phyloP scores from a whole-genome alignment of 2,888 invertebrate species.

The Ferdinandea cuprea region DNA sequence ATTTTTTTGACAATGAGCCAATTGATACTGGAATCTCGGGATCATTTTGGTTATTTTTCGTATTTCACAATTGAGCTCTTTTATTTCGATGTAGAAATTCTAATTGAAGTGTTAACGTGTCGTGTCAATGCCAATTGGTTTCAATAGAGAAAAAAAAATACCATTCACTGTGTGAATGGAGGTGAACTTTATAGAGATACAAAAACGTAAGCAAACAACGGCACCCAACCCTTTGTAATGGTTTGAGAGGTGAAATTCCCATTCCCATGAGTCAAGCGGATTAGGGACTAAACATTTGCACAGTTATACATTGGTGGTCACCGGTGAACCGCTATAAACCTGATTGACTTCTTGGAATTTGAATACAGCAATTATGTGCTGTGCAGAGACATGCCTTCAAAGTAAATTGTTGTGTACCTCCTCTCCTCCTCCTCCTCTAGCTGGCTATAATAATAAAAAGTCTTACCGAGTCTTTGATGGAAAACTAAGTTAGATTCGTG shows the following conservation, averaged over 20 bases:
- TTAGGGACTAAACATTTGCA: background rate
- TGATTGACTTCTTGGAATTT: constrained; percentile 36
- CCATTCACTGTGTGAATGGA: constrained; percentile 11
- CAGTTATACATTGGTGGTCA: background rate
- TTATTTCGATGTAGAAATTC: constrained; percentile 14
- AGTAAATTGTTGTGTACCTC: background rate
- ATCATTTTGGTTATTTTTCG: constrained; percentile 20
- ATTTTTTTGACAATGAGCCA: constrained; percentile 33
- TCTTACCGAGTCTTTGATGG: too few species aligned
- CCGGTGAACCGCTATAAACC: constrained; percentile 6
- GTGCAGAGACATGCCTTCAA: background rate
- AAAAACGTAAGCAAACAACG: too few species aligned
- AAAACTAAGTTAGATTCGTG: too few species aligned
- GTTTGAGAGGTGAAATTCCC: background rate
- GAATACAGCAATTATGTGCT: constrained; percentile 2
- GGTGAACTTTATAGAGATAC: too few species aligned
- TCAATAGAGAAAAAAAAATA: constrained; percentile 16
- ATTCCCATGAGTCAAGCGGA: too few species aligned
- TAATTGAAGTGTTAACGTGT: constrained; percentile 52
- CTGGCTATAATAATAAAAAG: too few species aligned
- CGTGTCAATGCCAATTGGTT: constrained; percentile 48
- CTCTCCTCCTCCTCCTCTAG: too few species aligned
- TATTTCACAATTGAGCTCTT: constrained; percentile 16
- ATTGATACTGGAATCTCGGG: constrained; percentile 37
- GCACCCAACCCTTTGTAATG: too few species aligned